Base-by-base conservation (phyloP, 2,113 vertebrate genomes). In the Eulacestoma nigropectus region DNA sequence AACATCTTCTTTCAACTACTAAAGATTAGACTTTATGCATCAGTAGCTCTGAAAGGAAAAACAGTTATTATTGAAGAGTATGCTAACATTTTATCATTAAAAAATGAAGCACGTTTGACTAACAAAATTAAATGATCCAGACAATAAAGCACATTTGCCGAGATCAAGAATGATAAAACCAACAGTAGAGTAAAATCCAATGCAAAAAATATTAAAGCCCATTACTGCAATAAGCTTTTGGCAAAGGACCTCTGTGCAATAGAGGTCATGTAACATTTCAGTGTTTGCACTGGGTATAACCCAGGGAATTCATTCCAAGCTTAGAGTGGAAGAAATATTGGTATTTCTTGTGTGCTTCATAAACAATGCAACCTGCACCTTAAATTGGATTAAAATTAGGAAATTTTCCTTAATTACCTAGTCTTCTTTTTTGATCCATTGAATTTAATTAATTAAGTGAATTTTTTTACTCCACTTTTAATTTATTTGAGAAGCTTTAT, bases 51-150 rank as follows among this genome's bases (percentile, higher is more conserved):
- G 93, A 97, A 97, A 90, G 88, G 63, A 82, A 78, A 86, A 95
- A 87, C 50, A 92, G 85, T 93, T 96, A 79, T 95, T 93, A 91
- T 56, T 94, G 73, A 95, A 81, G 50, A 94, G 55, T n/a, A 83
- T 44, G 64, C 52, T 94, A 83, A 89, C 78, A 89, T 96, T 96
- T 95, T 94, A 92, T 93, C 91, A 92, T 96, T 96, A 96, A 91
- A 94, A 97, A 96, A 95, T 96, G 87, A 96, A 96, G 93, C 84
- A 94, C 64, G 63, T 94, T 91, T 95, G 62, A 82, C 85, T 95
- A 94, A 97, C 92, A 96, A 96, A 97, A 96, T 92, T 94, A 96
- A 97, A 96, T 96, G 95, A 97, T 93, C 81, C 89, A 91, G 93
- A 96, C 93, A 94, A 96, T 86, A 97, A 94, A 96, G 93, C 89